Evolutionary conservation across 2,797 vertebrate species (phyloP), one percentile per base, ranked within the genome.

Genomic region (Trematomus bernacchii): DNA sequence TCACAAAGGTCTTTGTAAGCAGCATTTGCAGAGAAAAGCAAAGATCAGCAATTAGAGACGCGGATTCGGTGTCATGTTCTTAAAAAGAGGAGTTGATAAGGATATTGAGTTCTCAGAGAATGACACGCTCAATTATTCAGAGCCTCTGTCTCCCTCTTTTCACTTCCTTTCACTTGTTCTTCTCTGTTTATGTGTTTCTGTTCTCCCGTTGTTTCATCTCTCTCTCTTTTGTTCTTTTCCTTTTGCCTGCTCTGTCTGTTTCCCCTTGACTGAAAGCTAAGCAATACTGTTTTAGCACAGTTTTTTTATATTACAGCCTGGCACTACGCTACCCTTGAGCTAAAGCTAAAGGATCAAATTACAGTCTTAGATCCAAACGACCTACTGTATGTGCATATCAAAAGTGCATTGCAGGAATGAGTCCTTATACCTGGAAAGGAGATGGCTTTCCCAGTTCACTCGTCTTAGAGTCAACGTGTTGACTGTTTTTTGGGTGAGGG

Each of bases 81-180:
- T 76, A 33, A 71, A 33, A 71, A 82, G 73, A 76, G 59, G 52
- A 59, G 60, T 52, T 76, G 65, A 71, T 71, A 47, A 61, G 67
- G 77, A 79, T 76, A 81, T 76, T 44, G 77, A 76, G 42, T 76
- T 85, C 77, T 73, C 67, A 77, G 69, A 73, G 71, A 67, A 82
- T 78, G 71, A 68, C 81, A 51, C 18, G 58, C 62, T 89, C 50
- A 86, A 84, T 91, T 85, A 88, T 90, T 91, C 55, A 88, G 53
- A 76, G 58, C 52, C 51, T 59, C 37, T 47, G 61, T 71, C 43
- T 76, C 62, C 27, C 21, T 9, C n/a, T 18, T 51, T 42, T 54
- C 54, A 37, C 48, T 60, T 59, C 21, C 46, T 62, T 63, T 66
- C 47, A 47, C 50, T 75, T 21, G 2, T 52, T 66, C 27, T 30